These are phyloP conservation scores for Caenorhabditis sulstoni DNA, from an alignment of 2,888 invertebrate species.

Conservation along the genomic window DNA sequence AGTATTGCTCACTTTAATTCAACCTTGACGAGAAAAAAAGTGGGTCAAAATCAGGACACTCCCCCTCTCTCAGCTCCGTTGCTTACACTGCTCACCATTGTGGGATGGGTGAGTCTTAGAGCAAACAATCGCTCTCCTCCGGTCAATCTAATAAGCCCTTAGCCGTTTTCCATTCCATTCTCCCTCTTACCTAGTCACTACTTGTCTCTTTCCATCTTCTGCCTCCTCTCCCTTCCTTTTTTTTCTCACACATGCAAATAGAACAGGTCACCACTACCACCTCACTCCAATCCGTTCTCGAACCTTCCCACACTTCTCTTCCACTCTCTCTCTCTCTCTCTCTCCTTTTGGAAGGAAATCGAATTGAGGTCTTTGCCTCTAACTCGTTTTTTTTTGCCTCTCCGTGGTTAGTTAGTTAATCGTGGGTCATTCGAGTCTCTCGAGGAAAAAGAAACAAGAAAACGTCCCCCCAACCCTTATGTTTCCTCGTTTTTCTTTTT, in stretches of 20 bases:
- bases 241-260: not conserved
- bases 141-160: constrained; percentile 50
- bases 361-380: too few species aligned
- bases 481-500: not conserved
- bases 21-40: not conserved
- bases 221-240: not conserved
- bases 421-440: too few species aligned
- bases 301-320: too few species aligned
- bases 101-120: constrained; percentile 44
- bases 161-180: not conserved
- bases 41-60: not conserved
- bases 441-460: too few species aligned
- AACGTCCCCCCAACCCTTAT: not conserved
- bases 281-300: too few species aligned
- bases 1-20: not conserved
- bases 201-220: not conserved
- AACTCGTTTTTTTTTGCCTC: too few species aligned
- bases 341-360: too few species aligned
- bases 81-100: constrained; percentile 16
- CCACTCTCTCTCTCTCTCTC: too few species aligned
- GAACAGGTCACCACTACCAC: too few species aligned
- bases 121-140: constrained; percentile 35
- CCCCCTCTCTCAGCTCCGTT: constrained; percentile 4
- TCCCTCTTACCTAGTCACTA: too few species aligned
- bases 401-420: too few species aligned